Evolutionary conservation across 64 coral and sea anemone species (phyloP).

Genomic region (Porites lutea): DNA sequence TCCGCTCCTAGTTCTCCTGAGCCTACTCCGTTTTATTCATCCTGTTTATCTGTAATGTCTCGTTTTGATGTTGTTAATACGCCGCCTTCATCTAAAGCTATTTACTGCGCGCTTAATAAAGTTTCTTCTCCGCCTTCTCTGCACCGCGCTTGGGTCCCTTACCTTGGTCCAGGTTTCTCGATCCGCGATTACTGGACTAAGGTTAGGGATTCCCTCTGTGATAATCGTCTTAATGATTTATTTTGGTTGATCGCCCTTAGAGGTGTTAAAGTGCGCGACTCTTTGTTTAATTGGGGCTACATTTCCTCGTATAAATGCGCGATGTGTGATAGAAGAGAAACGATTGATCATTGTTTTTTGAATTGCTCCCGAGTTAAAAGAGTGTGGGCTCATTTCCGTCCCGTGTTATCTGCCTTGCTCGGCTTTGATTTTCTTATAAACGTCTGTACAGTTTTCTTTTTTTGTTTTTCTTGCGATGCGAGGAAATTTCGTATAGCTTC

Average conservation of each 20-base stretch:
- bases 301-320: background rate
- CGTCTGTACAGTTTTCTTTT: background rate
- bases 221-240: too few relatives aligned
- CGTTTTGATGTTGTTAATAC: background rate
- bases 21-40: background rate
- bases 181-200: too few relatives aligned
- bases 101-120: too few relatives aligned
- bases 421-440: background rate
- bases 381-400: background rate
- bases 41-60: background rate
- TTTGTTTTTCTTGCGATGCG: background rate
- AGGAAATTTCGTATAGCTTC: too few relatives aligned
- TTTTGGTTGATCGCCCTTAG: too few relatives aligned
- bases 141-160: too few relatives aligned
- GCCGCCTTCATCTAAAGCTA: too few relatives aligned
- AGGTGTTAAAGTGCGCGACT: background rate
- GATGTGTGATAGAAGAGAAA: background rate
- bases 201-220: too few relatives aligned
- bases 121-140: too few relatives aligned
- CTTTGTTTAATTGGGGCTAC: slow-evolving; percentile 2
- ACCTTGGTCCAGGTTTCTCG: too few relatives aligned
- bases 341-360: slow-evolving; percentile 15
- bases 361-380: background rate
- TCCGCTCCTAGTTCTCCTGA: too few relatives aligned
- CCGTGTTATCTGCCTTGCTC: background rate